Base-by-base conservation (phyloP, 2,888 invertebrate genomes). In the Euplexia lucipara region DNA sequence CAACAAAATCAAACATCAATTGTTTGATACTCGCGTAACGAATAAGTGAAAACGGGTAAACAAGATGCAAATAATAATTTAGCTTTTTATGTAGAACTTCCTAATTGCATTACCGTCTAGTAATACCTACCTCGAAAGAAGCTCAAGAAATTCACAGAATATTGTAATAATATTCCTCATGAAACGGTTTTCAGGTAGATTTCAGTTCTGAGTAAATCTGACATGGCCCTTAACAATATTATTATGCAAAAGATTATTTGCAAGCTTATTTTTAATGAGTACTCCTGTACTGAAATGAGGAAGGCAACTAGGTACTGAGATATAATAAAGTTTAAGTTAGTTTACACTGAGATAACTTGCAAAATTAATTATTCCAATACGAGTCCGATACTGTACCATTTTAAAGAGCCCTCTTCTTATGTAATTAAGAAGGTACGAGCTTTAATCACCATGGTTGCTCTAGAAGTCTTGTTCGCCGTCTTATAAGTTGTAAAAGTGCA, bases 191-290 rank as follows among this genome's bases (percentile, higher is more conserved):
- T 41, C 10, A 22, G 26, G 37, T 26, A 8, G 3, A 26, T 14
- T 44, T 47, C 0, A 47, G 8, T 41, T 30, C 1, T 12, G 5
- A n/a, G 8, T 22, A 37, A 34, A 12, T 18, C 1, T 20, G 9
- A 20, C 9, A 37, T 69, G 1, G 18, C 20, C 48, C 30, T 44
- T 49, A 59, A 70, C 4, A 22, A 14, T n/a, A 9, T 44, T 18
- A 32, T 22, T 32, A 34, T 59, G 18, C 22, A 26, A 59, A 65
- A 70, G 6, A 60, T 20, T 10, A 34, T 45, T 70, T 51, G 18
- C 14, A 34, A 37, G 32, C 10, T 48, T 39, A 62, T 53, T 18
- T 6, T 3, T 56, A 56, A 51, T 54, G 35, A 57, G 37, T 9
- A 34, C 10, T 49, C 6, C 18, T 37, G 14, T 16, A 9, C 10